Percentiles rank a stretch among this genome's conserved stretches.
Evolutionary conservation across 2,113 vertebrate species (phyloP).

Genomic region (Lophura nycthemera): DNA sequence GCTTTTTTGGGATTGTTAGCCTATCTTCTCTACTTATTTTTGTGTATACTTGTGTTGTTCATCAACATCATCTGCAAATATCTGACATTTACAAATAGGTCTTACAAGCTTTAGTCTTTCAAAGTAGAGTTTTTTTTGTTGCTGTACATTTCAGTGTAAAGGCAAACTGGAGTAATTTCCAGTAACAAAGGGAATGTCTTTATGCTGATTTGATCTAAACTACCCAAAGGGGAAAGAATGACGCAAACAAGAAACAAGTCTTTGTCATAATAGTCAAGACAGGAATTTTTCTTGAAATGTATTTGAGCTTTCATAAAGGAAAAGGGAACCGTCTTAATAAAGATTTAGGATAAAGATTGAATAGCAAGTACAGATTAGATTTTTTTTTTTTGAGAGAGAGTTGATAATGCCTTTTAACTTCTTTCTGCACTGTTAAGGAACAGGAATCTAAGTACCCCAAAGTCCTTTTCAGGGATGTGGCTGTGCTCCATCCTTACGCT

Average conservation of each 20-base stretch:
- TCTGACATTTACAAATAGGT: background rate
- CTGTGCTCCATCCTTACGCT: too few relatives aligned
- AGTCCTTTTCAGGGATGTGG: too few relatives aligned
- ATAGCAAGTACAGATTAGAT: too few relatives aligned
- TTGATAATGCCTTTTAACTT: background rate
- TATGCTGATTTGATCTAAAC: background rate
- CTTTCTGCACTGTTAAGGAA: background rate
- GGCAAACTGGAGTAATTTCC: background rate
- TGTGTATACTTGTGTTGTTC: background rate
- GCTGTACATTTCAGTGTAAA: background rate
- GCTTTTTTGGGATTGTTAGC: background rate
- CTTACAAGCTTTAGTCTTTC: background rate
- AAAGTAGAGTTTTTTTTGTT: background rate
- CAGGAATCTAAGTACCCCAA: background rate
- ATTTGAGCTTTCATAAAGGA: background rate
- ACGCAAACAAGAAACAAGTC: background rate
- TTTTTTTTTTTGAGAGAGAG: too few relatives aligned
- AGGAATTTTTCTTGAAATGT: background rate
- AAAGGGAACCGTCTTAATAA: background rate
- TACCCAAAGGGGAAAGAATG: background rate
- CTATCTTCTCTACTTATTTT: conserved; percentile 3
- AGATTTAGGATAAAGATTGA: background rate
- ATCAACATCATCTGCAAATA: background rate
- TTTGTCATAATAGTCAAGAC: background rate
- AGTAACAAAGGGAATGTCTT: background rate